Evolutionary conservation across 92 coral and sea anemone genomes (phyloP).

Genomic region (Palythoa grandis): DNA sequence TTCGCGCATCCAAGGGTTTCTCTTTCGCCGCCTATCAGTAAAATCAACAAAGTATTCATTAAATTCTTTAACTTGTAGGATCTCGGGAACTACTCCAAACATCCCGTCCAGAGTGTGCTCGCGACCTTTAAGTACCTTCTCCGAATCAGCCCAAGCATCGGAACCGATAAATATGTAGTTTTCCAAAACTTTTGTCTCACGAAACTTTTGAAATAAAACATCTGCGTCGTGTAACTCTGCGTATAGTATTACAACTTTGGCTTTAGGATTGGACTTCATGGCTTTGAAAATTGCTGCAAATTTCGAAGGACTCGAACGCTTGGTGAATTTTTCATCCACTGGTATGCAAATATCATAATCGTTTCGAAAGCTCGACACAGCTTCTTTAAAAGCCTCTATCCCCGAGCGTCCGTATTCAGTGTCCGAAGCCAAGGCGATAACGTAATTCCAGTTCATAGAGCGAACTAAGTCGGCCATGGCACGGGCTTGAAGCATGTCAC

Average conservation of each 20-base stretch:
- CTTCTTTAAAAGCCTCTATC: slow-evolving; percentile 80
- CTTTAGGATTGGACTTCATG: slow-evolving; percentile 72
- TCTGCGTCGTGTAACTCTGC: slow-evolving; percentile 89
- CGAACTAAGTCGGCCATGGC: slow-evolving; percentile 88
- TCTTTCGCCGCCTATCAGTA: slow-evolving; percentile 68
- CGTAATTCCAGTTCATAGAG: slow-evolving; percentile 84
- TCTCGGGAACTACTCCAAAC: slow-evolving; percentile 85
- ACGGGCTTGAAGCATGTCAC: slow-evolving; percentile 84
- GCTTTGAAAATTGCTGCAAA: slow-evolving; percentile 64
- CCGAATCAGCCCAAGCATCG: slow-evolving; percentile 86
- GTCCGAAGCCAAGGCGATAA: slow-evolving; percentile 82
- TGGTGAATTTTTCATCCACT: slow-evolving; percentile 81
- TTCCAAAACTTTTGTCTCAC: slow-evolving; percentile 56
- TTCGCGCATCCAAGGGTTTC: slow-evolving; percentile 87
- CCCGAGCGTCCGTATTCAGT: slow-evolving; percentile 92
- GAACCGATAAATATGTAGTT: slow-evolving; percentile 80
- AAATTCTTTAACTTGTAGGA: slow-evolving; percentile 63
- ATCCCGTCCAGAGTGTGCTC: slow-evolving; percentile 66
- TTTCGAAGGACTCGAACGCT: slow-evolving; percentile 68
- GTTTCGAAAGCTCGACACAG: slow-evolving; percentile 64
- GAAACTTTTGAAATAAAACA: slow-evolving; percentile 61
- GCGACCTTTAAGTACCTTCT: slow-evolving; percentile 73
- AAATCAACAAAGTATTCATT: slow-evolving; percentile 80
- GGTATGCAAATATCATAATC: slow-evolving; percentile 80
- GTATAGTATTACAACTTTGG: slow-evolving; percentile 76